Evolutionary conservation across 2,113 vertebrate genomes (phyloP), one percentile per base, ranked within the genome.

Genomic region (human): DNA sequence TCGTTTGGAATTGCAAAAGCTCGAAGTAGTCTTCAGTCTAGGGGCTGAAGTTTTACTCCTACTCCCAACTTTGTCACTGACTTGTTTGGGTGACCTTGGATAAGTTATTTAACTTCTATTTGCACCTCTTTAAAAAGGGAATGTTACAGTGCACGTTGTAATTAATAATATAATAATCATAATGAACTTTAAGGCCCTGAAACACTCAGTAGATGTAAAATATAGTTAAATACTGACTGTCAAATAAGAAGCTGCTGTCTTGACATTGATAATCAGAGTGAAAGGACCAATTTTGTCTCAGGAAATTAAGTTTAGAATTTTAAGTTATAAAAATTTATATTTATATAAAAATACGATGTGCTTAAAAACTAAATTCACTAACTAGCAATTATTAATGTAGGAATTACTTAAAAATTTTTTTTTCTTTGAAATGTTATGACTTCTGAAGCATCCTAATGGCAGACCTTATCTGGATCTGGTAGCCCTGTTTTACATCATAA

Each of bases 21-120:
- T 22, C 59, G 55, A 48, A 72, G 64, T 27, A n/a, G 43, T 81
- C 40, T 64, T 72, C 59, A 38, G 68, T 35, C 38, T 6, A 17
- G 57, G 20, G 23, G 17, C 18, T 79, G 87, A 92, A 84, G 25
- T 75, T 91, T 83, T 57, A 61, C 38, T 55, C 38, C 50, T 83
- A 0, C 8, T 85, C 32, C 38, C 72, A 95, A 0, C 57, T 73
- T 72, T 92, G 79, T 92, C 35, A 61, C 80, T 66, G 43, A 92
- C 84, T 93, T 89, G 38, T 59, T 59, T 79, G 76, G 84, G 55
- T 94, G 96, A 95, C 92, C 92, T 97, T 97, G 87, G 90, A n/a
- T 43, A 81, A 61, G 52, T 96, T 86, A 10, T 50, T 96, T 52
- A 81, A 61, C 82, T 80, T 93, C 12, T 23, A 0, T 32, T 68